Base-by-base conservation (phyloP, 2,888 invertebrate species). In the Dasypolia templi region DNA sequence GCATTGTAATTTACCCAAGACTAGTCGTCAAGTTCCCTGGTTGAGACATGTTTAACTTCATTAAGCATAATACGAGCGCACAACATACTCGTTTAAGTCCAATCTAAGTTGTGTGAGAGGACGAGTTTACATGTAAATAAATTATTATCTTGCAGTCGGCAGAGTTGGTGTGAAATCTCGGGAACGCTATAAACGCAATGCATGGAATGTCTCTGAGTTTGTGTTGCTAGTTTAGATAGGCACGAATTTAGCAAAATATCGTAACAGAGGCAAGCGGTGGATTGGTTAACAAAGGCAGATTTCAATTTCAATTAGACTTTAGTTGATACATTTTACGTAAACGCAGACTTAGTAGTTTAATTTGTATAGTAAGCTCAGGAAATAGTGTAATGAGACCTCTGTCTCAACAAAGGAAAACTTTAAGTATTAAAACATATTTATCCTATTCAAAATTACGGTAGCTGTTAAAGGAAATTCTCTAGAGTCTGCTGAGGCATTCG, bases 71-170 rank as follows among this genome's bases (percentile, higher is more conserved):
- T 95, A 94, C 93, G 89, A 90, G 94, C 91, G 93, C 92, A 91
- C 93, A 93, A 94, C 94, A 93, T 95, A 94, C 95, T 95, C 95
- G 94, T 95, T 96, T 95, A 96, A 96, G 95, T 95, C 94, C 95
- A 96, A 96, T 96, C 95, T 96, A 96, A 96, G 95, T 95, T 95
- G 91, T 89, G 92, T 88, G 91, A 89, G 92, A 91, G 91, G 92
- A 92, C 92, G 92, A 94, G 93, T 95, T 95, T 95, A 93, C 93
- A 93, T 94, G 94, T 96, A 94, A 96, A 96, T 96, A 96, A 96
- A 96, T 96, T 95, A 95, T 94, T 93, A 95, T 95, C 93, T 92
- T 89, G 91, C 93, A 92, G 92, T 90, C 91, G 90, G 87, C 94
- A 92, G 93, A 91, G 90, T 90, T 89, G 89, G 88, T 88, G 89